Percentiles rank a stretch among this genome's conserved stretches.
Conservation (phyloP, 2,888 invertebrate genomes). For the Athrips mouffetella region DNA sequence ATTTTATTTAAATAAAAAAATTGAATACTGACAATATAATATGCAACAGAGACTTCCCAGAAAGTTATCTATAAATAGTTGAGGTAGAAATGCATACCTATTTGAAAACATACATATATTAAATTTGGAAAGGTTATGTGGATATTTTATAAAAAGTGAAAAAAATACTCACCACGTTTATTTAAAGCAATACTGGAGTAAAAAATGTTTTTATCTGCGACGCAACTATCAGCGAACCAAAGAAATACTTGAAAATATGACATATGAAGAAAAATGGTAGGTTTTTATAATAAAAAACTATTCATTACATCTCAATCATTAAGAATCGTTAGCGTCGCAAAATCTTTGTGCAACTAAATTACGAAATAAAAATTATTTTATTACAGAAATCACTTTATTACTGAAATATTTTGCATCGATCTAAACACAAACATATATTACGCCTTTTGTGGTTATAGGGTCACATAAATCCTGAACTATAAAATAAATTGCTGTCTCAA, state of each 20-base stretch:
- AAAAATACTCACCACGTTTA: background rate
- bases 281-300: constrained; percentile 24
- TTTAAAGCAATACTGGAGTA: background rate
- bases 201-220: constrained; percentile 10
- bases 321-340: constrained; percentile 64
- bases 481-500: constrained; percentile 68
- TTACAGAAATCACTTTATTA: constrained; percentile 72
- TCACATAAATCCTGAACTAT: constrained; percentile 57
- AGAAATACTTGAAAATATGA: background rate
- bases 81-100: too few species aligned
- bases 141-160: background rate
- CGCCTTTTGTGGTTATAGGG: constrained; percentile 27
- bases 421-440: constrained; percentile 67
- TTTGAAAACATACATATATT: too few species aligned
- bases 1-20: too few species aligned
- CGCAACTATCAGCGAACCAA: constrained; percentile 2
- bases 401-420: constrained; percentile 65
- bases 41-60: too few species aligned
- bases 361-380: constrained; percentile 50
- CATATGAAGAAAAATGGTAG: constrained; percentile 71
- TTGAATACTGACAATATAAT: too few species aligned
- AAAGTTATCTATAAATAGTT: too few species aligned
- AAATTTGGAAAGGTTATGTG: background rate
- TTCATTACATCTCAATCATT: background rate
- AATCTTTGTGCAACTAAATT: constrained; percentile 32